Percentiles rank a stretch among this genome's conserved stretches.
These are phyloP conservation scores for Allacma fusca DNA, from an alignment of 2,888 invertebrate species.

Conservation along the genomic window DNA sequence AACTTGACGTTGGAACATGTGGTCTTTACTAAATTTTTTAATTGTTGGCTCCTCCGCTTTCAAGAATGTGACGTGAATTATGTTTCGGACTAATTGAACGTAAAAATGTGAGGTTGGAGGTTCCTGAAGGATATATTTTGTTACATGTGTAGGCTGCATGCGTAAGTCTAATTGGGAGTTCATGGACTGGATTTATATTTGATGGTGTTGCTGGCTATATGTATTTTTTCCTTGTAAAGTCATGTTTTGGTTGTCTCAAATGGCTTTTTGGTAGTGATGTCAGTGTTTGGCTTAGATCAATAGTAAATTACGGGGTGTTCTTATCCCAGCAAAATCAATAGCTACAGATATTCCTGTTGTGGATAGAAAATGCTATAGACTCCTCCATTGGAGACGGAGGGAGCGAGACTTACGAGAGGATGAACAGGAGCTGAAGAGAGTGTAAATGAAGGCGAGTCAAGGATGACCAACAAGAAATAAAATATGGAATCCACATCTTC, in stretches of 20 bases:
- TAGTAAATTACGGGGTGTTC: neutral
- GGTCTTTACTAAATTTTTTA: no score
- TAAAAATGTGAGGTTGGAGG: no score
- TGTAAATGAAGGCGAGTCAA: conserved; percentile 58
- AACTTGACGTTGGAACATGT: no score
- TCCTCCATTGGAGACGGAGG: conserved; percentile 9
- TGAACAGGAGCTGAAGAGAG: conserved; percentile 56
- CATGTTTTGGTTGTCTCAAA: neutral
- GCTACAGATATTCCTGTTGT: conserved; percentile 5
- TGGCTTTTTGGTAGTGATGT: neutral
- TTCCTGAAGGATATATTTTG: no score
- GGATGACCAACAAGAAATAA: conserved; percentile 41
- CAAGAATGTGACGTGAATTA: no score
- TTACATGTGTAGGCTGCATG: no score
- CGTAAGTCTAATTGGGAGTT: no score
- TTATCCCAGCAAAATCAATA: conserved; percentile 11
- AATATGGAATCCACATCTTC: conserved; percentile 38
- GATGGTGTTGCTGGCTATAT: no score
- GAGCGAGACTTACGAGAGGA: conserved; percentile 40
- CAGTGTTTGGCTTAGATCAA: conserved; percentile 16
- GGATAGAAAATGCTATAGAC: neutral
- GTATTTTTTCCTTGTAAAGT: neutral
- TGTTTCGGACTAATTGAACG: no score
- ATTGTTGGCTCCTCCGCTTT: no score
- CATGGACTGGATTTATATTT: no score